Conservation (phyloP, 1,140 invertebrate species). For the Caenorhabditis latens region DNA sequence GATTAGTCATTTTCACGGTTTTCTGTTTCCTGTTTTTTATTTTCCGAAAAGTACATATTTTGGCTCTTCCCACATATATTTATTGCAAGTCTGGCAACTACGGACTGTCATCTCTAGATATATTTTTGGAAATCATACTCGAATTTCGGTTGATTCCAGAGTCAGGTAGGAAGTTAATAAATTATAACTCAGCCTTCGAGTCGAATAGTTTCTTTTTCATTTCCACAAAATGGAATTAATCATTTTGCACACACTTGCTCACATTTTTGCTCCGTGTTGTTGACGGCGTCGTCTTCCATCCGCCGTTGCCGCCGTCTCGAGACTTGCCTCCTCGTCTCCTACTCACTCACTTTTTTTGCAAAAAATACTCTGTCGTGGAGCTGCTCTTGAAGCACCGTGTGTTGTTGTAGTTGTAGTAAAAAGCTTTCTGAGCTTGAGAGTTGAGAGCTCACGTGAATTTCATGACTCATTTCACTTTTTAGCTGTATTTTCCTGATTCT, state of each 20-base stretch:
- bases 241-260: conserved; percentile 40
- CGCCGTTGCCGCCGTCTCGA: background rate
- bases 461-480: conserved; percentile 9
- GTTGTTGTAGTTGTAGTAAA: background rate
- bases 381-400: conserved; percentile 34
- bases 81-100: no score
- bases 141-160: no score
- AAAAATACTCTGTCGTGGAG: conserved; percentile 16
- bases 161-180: no score
- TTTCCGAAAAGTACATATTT: no score
- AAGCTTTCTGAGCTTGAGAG: background rate
- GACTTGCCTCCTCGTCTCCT: background rate
- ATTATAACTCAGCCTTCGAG: background rate
- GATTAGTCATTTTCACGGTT: no score
- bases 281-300: conserved; percentile 38
- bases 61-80: no score
- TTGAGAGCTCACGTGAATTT: conserved; percentile 26
- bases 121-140: no score
- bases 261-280: conserved; percentile 46
- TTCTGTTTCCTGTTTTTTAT: no score
- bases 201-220: conserved; percentile 13
- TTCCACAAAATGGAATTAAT: conserved; percentile 49
- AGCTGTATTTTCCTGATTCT: background rate
- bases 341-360: conserved; percentile 27
- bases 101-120: no score